A percentile compares a stretch with the other conserved stretches of the same genome.
Evolutionary conservation across 2,113 vertebrate species (phyloP).

Genomic region (Hemiscyllium ocellatum): DNA sequence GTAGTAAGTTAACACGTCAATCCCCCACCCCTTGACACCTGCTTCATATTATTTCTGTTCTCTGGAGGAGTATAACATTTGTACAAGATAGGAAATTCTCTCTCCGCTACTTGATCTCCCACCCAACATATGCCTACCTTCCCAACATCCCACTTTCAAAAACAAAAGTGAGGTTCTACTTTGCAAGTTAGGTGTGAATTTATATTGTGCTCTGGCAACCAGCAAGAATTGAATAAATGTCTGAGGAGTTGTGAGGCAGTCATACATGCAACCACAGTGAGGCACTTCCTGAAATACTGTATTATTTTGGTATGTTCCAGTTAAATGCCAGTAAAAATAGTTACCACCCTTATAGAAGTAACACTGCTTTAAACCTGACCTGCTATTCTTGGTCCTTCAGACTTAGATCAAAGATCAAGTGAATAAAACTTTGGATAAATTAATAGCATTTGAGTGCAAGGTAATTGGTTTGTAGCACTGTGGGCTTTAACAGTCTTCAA

Average conservation of each 20-base stretch:
- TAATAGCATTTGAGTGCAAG: neutral
- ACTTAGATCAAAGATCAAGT: constrained; percentile 16
- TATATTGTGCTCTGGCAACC: constrained; percentile 21
- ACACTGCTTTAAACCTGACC: constrained; percentile 28
- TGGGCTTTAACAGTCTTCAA: neutral
- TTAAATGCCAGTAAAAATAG: constrained; percentile 31
- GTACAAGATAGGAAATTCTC: neutral
- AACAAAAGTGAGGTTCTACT: constrained; percentile 25
- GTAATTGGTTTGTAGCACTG: constrained; percentile 1
- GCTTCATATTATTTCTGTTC: neutral
- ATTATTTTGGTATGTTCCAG: constrained; percentile 32
- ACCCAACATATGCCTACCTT: neutral
- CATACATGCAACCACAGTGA: constrained; percentile 36
- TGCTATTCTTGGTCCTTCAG: constrained; percentile 24
- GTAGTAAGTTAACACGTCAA: neutral
- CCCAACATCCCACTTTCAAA: neutral
- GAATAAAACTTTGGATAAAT: constrained; percentile 1
- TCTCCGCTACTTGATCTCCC: neutral
- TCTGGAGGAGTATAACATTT: neutral
- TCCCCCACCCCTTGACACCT: neutral
- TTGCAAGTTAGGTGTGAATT: constrained; percentile 14
- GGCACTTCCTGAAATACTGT: constrained; percentile 37
- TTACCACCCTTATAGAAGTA: constrained; percentile 35
- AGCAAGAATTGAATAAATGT: constrained; percentile 1
- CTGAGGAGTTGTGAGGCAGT: constrained; percentile 24